A percentile compares a stretch with the other conserved stretches of the same genome.
Conservation (phyloP, 2,797 vertebrate species). For the Tapera naevia region DNA sequence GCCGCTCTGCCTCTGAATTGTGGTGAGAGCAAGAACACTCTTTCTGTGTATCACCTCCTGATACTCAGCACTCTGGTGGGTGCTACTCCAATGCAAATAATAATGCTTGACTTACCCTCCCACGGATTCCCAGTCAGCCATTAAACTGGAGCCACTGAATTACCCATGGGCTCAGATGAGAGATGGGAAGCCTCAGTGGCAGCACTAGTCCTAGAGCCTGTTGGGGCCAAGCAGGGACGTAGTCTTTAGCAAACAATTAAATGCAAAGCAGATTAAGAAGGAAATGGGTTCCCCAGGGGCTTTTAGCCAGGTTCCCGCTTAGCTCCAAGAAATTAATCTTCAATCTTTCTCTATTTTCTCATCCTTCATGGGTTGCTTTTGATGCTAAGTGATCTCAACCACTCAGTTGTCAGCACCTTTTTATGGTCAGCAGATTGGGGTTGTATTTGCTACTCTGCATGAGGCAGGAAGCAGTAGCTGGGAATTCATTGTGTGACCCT, state of each 20-base stretch:
- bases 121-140: neutral
- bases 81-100: neutral
- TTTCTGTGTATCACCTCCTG: neutral
- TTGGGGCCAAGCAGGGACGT: neutral
- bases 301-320: conserved; percentile 38
- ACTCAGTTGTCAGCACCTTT: conserved; percentile 2
- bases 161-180: neutral
- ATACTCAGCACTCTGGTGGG: neutral
- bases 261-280: conserved; percentile 50
- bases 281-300: conserved; percentile 1
- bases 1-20: neutral
- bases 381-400: conserved; percentile 12
- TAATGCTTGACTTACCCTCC: neutral
- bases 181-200: neutral
- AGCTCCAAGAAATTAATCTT: conserved; percentile 36
- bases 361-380: neutral
- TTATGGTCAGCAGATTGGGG: neutral
- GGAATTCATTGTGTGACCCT: neutral
- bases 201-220: neutral
- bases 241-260: conserved; percentile 61
- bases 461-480: neutral
- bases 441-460: neutral
- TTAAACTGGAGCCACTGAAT: neutral
- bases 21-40: neutral
- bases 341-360: conserved; percentile 19